Evolutionary conservation across 1,140 invertebrate genomes (phyloP).

Genomic region (Orius laevigatus): DNA sequence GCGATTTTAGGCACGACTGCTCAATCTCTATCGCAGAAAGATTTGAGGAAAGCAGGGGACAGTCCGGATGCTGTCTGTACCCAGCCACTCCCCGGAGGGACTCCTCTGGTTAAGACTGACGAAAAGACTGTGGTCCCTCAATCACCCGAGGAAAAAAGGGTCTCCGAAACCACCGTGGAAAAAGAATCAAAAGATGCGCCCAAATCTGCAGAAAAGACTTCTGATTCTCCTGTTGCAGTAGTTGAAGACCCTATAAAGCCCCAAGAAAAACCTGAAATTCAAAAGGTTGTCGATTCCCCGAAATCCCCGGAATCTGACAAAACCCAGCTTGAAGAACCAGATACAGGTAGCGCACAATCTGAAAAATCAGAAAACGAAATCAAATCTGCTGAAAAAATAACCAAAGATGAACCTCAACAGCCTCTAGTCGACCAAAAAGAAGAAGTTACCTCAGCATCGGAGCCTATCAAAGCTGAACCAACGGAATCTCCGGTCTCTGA

Average conservation of each 20-base stretch:
- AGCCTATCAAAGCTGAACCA: neutral
- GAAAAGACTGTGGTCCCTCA: neutral
- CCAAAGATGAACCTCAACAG: neutral
- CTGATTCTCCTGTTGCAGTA: too few species aligned
- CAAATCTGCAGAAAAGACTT: neutral
- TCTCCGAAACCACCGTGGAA: neutral
- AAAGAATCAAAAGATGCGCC: neutral
- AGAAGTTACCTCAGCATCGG: neutral
- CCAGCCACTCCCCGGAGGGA: neutral
- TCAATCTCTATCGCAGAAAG: constrained; percentile 13
- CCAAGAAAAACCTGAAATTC: neutral
- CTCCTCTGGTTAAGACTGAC: neutral
- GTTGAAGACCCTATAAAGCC: neutral
- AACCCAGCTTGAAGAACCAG: neutral
- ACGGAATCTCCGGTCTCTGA: neutral
- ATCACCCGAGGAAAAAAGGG: neutral
- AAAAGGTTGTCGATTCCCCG: neutral
- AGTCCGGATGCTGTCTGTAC: neutral
- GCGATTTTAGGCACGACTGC: constrained; percentile 23
- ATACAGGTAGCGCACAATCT: neutral
- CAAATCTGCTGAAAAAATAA: too few species aligned
- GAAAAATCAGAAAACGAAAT: neutral
- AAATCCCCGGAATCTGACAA: too few species aligned
- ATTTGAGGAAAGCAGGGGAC: neutral
- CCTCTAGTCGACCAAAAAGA: neutral